Evolutionary conservation across 2,113 vertebrate genomes (phyloP).

Genomic region (Zosterops pallidus): DNA sequence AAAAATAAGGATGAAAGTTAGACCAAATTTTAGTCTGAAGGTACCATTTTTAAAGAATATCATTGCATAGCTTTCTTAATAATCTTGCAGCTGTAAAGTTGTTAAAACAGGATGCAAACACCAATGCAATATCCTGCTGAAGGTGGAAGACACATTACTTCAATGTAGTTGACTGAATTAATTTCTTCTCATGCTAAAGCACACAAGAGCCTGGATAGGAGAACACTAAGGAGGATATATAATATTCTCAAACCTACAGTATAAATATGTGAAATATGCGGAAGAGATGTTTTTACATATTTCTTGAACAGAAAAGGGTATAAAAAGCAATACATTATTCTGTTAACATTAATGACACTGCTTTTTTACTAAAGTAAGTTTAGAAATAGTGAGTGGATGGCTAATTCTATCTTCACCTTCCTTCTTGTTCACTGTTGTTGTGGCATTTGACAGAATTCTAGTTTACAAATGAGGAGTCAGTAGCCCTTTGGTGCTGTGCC

Average conservation of each 20-base stretch:
- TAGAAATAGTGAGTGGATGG: neutral
- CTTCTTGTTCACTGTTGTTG: neutral
- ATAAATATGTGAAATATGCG: neutral
- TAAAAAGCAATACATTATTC: neutral
- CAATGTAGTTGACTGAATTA: neutral
- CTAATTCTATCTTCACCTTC: neutral
- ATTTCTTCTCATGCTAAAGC: slow-evolving; percentile 20
- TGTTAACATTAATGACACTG: neutral
- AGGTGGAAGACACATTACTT: neutral
- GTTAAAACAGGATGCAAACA: neutral
- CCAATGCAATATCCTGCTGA: neutral
- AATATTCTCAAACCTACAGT: slow-evolving; percentile 10
- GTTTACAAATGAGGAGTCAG: neutral
- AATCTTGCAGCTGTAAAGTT: neutral
- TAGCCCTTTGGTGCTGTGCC: neutral
- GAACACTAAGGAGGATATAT: neutral
- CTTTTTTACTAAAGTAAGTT: neutral
- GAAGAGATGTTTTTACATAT: neutral
- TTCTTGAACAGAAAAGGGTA: slow-evolving; percentile 13
- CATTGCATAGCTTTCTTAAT: neutral
- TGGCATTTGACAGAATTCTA: neutral
- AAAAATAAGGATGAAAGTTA: neutral
- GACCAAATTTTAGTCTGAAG: neutral
- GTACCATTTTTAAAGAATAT: neutral
- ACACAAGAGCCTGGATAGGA: neutral